phyloP scores from a whole-genome alignment of 2,113 vertebrate species.

The Cynopterus brachyotis region DNA sequence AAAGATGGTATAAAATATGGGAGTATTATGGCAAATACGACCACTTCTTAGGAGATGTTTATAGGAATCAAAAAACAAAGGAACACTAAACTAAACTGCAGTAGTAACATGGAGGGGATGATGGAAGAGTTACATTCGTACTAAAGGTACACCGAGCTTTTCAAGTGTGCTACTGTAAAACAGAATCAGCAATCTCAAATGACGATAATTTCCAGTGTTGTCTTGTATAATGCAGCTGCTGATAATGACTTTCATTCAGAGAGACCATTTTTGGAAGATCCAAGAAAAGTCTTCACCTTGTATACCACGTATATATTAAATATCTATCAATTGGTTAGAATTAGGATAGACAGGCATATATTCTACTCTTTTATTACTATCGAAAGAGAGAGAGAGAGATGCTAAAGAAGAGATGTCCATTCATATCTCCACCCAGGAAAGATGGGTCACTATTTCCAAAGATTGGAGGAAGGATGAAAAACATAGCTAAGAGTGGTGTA shows the following conservation, averaged over 20 bases:
- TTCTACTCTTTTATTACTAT: not conserved
- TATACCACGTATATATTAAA: not conserved
- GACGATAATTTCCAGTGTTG: not conserved
- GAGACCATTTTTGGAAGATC: not conserved
- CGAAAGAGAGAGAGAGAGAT: not conserved
- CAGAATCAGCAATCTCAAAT: not conserved
- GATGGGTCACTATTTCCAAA: not conserved
- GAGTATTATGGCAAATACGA: not conserved
- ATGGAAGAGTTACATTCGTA: not conserved
- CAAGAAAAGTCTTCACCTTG: not conserved
- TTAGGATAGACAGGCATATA: not conserved
- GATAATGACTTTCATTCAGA: not conserved
- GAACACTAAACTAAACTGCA: not conserved
- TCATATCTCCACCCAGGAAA: not conserved
- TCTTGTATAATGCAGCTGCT: not conserved
- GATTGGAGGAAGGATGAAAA: not conserved
- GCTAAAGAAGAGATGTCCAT: not conserved
- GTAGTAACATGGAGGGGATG: not conserved
- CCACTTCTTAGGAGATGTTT: not conserved
- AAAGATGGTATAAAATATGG: not conserved
- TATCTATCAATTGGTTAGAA: not conserved
- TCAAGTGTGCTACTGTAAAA: not conserved
- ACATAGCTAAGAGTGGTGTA: not conserved
- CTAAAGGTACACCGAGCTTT: not conserved
- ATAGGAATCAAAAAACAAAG: not conserved